phyloP scores from a whole-genome alignment of 2,888 invertebrate species.

The Caenorhabditis becei region DNA sequence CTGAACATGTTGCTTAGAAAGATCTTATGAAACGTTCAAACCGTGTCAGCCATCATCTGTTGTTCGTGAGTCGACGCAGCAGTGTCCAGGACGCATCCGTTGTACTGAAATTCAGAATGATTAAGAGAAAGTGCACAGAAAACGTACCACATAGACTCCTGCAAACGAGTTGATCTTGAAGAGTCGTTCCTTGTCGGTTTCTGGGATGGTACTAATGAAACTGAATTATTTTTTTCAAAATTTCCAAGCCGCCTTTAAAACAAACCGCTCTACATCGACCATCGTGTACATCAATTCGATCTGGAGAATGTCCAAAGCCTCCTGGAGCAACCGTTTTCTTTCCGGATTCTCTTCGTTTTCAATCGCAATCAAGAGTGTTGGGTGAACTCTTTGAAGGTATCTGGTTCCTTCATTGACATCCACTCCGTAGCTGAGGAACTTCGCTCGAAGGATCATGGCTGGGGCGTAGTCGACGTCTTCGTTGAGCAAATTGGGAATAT shows the following conservation, averaged over 20 bases:
- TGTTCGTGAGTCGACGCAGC: conserved; percentile 36
- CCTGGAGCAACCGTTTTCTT: conserved; percentile 24
- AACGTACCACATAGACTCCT: conserved; percentile 35
- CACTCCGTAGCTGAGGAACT: conserved; percentile 47
- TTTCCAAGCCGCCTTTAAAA: background rate
- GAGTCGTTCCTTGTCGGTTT: conserved; percentile 26
- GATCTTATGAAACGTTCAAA: background rate
- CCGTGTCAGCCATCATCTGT: conserved; percentile 61
- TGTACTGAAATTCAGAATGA: conserved; percentile 30
- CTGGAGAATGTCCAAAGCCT: conserved; percentile 52
- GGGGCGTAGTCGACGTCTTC: conserved; percentile 32
- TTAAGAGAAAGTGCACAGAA: background rate
- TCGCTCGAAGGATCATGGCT: conserved; percentile 52
- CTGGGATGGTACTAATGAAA: conserved; percentile 23
- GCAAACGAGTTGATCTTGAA: conserved; percentile 52
- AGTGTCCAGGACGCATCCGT: conserved; percentile 58
- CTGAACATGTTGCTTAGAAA: conserved; percentile 13
- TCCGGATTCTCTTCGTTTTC: conserved; percentile 27
- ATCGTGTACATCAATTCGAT: conserved; percentile 51
- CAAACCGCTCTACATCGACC: conserved; percentile 41
- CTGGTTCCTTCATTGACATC: conserved; percentile 31
- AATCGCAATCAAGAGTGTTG: conserved; percentile 11
- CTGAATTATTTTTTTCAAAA: conserved; percentile 6
- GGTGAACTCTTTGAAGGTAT: conserved; percentile 30
- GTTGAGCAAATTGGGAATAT: conserved; percentile 8